Percentiles rank a stretch among this genome's conserved stretches.
These are phyloP conservation scores for Siniperca knerii DNA, from an alignment of 2,113 vertebrate genomes.

Conservation along the genomic window DNA sequence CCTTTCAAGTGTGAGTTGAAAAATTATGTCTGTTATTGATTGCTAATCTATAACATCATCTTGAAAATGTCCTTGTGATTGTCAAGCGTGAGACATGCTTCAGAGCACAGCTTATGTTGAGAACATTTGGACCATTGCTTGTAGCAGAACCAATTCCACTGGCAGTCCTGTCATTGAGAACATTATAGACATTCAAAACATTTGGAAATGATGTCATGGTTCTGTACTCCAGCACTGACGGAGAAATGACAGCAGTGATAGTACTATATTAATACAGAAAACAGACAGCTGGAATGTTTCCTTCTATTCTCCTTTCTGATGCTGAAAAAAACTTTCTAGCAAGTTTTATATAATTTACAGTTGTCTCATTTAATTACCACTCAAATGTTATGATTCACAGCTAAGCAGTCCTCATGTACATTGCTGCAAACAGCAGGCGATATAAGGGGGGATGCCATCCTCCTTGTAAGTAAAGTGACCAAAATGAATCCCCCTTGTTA, in stretches of 20 bases:
- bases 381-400: not conserved
- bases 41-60: constrained; percentile 66
- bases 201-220: constrained; percentile 70
- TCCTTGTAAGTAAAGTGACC: no score
- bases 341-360: constrained; percentile 28
- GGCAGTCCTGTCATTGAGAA: constrained; percentile 61
- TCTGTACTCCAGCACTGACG: constrained; percentile 45
- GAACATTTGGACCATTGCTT: constrained; percentile 34
- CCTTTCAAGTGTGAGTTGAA: constrained; percentile 68
- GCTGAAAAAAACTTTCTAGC: not conserved
- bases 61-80: constrained; percentile 52
- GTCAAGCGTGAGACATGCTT: constrained; percentile 46
- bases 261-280: constrained; percentile 34
- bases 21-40: constrained; percentile 68
- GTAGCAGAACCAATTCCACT: constrained; percentile 41
- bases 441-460: no score
- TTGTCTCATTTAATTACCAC: constrained; percentile 41
- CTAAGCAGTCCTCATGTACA: not conserved
- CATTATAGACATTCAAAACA: constrained; percentile 59
- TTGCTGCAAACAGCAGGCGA: not conserved
- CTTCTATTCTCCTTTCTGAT: constrained; percentile 15
- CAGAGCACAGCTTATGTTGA: constrained; percentile 51
- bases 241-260: constrained; percentile 53
- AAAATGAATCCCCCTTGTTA: no score
- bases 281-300: constrained; percentile 33